phyloP scores from a whole-genome alignment of 2,888 invertebrate species.

The Trileptium ribeirensis region DNA sequence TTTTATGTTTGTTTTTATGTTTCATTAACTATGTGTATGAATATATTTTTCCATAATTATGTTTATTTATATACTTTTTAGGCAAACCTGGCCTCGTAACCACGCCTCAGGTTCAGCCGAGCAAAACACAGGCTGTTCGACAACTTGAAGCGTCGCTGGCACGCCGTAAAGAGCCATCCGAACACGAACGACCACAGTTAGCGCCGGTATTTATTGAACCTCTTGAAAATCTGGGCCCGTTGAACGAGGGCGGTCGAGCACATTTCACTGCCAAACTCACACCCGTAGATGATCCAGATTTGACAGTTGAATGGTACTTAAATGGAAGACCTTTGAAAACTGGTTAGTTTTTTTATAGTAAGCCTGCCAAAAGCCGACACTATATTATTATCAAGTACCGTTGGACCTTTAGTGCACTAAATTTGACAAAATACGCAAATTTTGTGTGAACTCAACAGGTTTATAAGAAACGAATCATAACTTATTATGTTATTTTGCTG shows the following conservation, averaged over 20 bases:
- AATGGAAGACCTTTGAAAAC: conserved; percentile 83
- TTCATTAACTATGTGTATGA: no score
- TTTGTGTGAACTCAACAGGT: no score
- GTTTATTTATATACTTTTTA: no score
- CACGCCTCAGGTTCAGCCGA: conserved; percentile 36
- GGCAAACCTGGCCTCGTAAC: conserved; percentile 44
- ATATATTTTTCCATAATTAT: no score
- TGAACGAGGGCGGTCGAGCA: conserved; percentile 46
- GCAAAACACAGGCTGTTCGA: conserved; percentile 45
- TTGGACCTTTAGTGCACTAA: no score
- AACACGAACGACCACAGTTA: conserved; percentile 28
- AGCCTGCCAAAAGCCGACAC: no score
- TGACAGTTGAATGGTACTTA: conserved; percentile 68
- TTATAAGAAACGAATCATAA: no score
- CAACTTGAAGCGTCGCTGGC: conserved; percentile 43
- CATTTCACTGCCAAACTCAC: conserved; percentile 44
- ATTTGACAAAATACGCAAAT: no score
- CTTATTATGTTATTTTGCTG: no score
- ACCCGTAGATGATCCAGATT: conserved; percentile 28
- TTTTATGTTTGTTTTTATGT: no score
- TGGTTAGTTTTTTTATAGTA: conserved; percentile 54
- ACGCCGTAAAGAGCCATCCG: conserved; percentile 32
- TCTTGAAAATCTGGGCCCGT: conserved; percentile 44
- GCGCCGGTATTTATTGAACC: conserved; percentile 49
- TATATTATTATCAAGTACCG: no score